Percentiles rank a stretch among this genome's conserved stretches.
phyloP scores from a whole-genome alignment of 2,888 invertebrate genomes.

The Ditula angustiorana region DNA sequence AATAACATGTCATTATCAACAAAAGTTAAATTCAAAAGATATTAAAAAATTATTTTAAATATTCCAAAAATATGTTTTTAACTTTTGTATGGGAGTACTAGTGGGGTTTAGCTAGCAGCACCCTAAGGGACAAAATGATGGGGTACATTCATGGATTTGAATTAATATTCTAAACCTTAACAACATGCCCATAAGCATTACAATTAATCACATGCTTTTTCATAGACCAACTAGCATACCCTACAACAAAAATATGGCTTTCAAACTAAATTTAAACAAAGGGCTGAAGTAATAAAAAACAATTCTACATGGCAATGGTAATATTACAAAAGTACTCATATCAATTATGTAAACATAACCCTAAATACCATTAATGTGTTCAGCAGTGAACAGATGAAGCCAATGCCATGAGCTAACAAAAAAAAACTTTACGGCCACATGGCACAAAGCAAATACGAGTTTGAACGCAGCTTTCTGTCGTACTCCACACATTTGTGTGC shows the following conservation, averaged over 20 bases:
- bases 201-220: slow-evolving; percentile 25
- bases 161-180: slow-evolving; percentile 1
- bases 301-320: slow-evolving; percentile 13
- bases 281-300: slow-evolving; percentile 2
- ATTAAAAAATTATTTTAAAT: no score
- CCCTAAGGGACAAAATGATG: not conserved
- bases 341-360: slow-evolving; percentile 38
- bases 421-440: slow-evolving; percentile 66
- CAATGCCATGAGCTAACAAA: slow-evolving; percentile 51
- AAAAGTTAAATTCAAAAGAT: no score
- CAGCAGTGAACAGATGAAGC: slow-evolving; percentile 63
- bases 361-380: slow-evolving; percentile 48
- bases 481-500: slow-evolving; percentile 40
- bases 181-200: slow-evolving; percentile 18
- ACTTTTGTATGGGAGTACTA: no score
- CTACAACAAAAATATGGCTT: slow-evolving; percentile 7
- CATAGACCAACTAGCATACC: slow-evolving; percentile 11
- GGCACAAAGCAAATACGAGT: slow-evolving; percentile 66
- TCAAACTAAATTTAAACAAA: not conserved
- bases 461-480: slow-evolving; percentile 53
- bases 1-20: no score
- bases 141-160: not conserved
- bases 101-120: no score
- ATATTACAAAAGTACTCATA: slow-evolving; percentile 10
- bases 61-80: no score